phyloP scores from a whole-genome alignment of 2,888 invertebrate species.

The Phoronis australis region DNA sequence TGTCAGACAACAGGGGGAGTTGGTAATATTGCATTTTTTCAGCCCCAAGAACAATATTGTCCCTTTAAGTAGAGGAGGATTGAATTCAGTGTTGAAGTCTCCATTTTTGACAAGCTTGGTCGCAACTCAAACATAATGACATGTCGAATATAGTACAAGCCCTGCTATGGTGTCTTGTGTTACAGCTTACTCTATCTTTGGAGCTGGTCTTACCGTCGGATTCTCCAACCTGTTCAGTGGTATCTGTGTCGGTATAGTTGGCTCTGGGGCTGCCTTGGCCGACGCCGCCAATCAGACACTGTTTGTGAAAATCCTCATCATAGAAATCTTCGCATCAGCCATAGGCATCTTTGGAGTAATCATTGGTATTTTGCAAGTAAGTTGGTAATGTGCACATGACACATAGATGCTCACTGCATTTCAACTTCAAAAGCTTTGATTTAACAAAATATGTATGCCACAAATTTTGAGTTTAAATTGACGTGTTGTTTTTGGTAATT shows the following conservation, averaged over 20 bases:
- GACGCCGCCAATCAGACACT: conserved; percentile 95
- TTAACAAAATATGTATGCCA: neutral
- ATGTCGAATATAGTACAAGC: too few relatives aligned
- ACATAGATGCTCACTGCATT: neutral
- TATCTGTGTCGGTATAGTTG: conserved; percentile 95
- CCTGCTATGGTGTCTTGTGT: too few relatives aligned
- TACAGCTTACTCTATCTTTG: conserved; percentile 87
- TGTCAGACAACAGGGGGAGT: too few relatives aligned
- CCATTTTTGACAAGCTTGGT: too few relatives aligned
- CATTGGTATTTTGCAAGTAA: conserved; percentile 71
- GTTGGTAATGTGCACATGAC: too few relatives aligned
- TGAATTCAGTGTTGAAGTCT: too few relatives aligned
- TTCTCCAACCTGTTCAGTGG: conserved; percentile 95
- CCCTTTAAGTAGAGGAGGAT: too few relatives aligned
- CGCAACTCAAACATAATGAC: too few relatives aligned
- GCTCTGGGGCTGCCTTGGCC: conserved; percentile 92
- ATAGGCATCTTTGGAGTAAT: conserved; percentile 98
- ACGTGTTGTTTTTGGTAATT: too few relatives aligned
- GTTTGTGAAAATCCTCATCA: conserved; percentile 96
- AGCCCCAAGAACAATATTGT: too few relatives aligned
- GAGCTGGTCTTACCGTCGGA: conserved; percentile 91
- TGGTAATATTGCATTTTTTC: too few relatives aligned
- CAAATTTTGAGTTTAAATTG: too few relatives aligned
- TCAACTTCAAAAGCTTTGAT: neutral
- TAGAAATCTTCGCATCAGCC: conserved; percentile 98